Evolutionary conservation across 2,113 vertebrate species (phyloP).

Genomic region (Muscicapa adusta): DNA sequence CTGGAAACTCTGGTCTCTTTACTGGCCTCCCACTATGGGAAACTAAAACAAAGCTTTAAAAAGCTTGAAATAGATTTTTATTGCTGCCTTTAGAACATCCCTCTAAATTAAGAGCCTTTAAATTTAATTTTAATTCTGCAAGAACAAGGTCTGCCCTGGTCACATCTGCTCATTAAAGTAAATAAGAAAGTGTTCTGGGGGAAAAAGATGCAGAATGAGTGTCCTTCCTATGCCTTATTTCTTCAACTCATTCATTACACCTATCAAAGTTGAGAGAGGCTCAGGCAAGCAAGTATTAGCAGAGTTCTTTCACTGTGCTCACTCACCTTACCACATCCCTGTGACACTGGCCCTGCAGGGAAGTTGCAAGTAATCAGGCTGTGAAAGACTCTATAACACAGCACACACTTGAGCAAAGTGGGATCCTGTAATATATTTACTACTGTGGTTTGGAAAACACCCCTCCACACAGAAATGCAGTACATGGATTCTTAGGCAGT

Average conservation of each 20-base stretch:
- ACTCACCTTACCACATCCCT: too few relatives aligned
- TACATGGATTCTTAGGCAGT: background rate
- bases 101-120: slow-evolving; percentile 38
- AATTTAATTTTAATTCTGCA: slow-evolving; percentile 35
- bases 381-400: background rate
- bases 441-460: background rate
- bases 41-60: background rate
- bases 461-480: background rate
- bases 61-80: background rate
- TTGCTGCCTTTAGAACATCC: background rate
- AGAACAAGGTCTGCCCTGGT: slow-evolving; percentile 12
- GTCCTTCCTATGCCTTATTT: slow-evolving; percentile 7
- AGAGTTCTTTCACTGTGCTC: background rate
- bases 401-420: background rate
- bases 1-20: background rate
- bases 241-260: background rate
- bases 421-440: rapidly evolving
- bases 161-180: background rate
- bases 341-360: background rate
- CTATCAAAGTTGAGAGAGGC: background rate
- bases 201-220: background rate
- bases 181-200: background rate
- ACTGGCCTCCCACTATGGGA: background rate
- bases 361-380: background rate
- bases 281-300: background rate